Base-by-base conservation (phyloP, 2,797 vertebrate genomes). In the Meriones psammophilus region DNA sequence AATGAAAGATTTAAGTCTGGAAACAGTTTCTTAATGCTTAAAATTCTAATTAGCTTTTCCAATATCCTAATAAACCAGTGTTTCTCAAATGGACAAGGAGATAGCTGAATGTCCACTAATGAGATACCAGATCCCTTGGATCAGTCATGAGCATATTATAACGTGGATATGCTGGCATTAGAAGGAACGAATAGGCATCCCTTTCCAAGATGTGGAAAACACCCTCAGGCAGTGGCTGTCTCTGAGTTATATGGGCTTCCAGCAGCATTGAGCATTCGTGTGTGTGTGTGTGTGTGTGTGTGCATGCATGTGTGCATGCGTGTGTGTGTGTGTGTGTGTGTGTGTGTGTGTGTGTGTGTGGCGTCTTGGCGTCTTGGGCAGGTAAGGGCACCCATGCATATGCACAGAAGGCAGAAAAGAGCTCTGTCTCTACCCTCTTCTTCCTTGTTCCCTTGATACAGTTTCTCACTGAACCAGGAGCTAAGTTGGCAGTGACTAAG, bases 1-100 rank as follows among this genome's bases (percentile, higher is more conserved):
- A 73, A 84, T 26, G 12, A 92, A 88, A 95, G 71, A 85, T 50
- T 88, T 74, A 90, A 58, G 64, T 71, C n/a, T 26, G 14, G 56
- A 71, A n/a, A 69, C 56, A 24, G 36, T 95, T 91, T 95, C 89
- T 68, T 54, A 20, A 84, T 58, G 66, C 66, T 84, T 68, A 85
- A 89, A 28, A 62, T 71, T 69, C 50, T 22, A 90, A 90, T 64
- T 69, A 56, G 39, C 24, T 30, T 62, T 90, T 42, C 74, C 20
- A 80, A 18, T 89, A 73, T 33, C 30, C 92, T 71, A 66, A 81
- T 26, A 76, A 66, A 88, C 81, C 54, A 68, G 2, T 39, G 78
- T 60, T 88, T 88, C 90, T 66, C 39, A 81, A n/a, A 26, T 20
- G 17, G 42, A 58, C 5, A 64, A 62, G 88, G 58, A 66, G 81